phyloP scores from a whole-genome alignment of 2,113 vertebrate genomes.

The Antechinus flavipes region DNA sequence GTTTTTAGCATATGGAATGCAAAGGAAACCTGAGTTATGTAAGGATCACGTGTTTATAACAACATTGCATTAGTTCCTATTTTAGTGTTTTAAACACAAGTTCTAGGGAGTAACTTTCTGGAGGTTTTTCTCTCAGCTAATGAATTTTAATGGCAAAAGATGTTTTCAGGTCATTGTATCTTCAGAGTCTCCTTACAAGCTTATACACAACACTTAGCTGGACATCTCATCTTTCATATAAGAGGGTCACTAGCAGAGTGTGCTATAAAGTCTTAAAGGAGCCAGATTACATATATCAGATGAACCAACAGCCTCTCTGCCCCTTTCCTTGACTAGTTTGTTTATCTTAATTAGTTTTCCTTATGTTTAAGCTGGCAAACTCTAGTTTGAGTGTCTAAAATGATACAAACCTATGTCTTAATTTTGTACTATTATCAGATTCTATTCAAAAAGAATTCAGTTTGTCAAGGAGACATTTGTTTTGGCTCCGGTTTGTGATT shows the following conservation, averaged over 20 bases:
- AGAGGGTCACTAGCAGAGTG: conserved; percentile 36
- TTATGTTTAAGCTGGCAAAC: conserved; percentile 1
- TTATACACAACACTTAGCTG: conserved; percentile 35
- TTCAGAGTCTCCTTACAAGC: conserved; percentile 54
- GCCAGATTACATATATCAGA: background rate
- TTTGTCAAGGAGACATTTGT: conserved; percentile 8
- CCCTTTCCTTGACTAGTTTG: conserved; percentile 17
- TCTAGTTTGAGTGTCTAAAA: conserved; percentile 13
- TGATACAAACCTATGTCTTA: background rate
- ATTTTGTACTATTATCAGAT: conserved; percentile 1
- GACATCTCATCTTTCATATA: conserved; percentile 66
- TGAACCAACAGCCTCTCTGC: background rate
- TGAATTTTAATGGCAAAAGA: conserved; percentile 33
- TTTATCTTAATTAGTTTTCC: conserved; percentile 43
- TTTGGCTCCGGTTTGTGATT: background rate
- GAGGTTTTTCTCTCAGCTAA: conserved; percentile 5
- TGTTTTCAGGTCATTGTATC: conserved; percentile 29
- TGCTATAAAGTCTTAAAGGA: conserved; percentile 30
- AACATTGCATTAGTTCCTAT: conserved; percentile 13
- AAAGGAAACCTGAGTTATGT: conserved; percentile 33
- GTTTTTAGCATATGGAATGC: conserved; percentile 7
- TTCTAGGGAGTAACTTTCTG: background rate
- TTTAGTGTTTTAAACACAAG: background rate
- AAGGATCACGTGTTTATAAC: background rate
- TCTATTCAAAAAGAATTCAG: conserved; percentile 25